Base-by-base conservation (phyloP, 2,888 invertebrate genomes). In the Drosophila quinaria region DNA sequence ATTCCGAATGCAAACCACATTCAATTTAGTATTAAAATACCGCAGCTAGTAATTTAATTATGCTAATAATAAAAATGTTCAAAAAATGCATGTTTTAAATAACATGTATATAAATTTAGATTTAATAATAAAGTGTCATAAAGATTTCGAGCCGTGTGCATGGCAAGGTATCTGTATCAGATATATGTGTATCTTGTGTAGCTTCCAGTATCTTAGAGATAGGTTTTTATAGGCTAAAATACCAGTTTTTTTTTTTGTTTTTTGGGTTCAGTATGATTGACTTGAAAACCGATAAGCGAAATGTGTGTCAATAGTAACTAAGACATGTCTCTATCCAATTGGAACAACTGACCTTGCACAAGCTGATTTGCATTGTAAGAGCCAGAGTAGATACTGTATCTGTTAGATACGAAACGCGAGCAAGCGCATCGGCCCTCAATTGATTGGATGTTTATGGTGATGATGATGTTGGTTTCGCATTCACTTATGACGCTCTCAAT, bases 301-400 rank as follows among this genome's bases (percentile, higher is more conserved):
- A 69, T 61, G 76, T 70, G 63, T 80, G 75, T 76, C 75, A 75
- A 64, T 80, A 80, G 63, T 63, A 56, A 58, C 59, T 68, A 2
- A 19, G 22, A 44, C 31, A 49, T 73, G 54, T 51, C 59, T 47
- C 56, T 44, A 80, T 15, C 37, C 77, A 77, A 70, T 65, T 52
- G 78, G 59, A 76, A 66, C 65, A 25, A 87, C 82, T 87, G 84
- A 83, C 82, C 82, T 89, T 89, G 78, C 65, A 25, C 87, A 83
- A 69, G 19, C 50, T 44, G 54, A 77, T 83, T 68, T 74, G 69
- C 81, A 87, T 80, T 89, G 87, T 66, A 4, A 19, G 31, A 19
- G 47, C 10, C 15, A 46, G 33, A 37, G 15, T 10, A 71, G 59
- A 60, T 63, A 74, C 41, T 50, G 39, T 33, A 77, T 77, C 81